Base-by-base conservation (phyloP, 1,140 invertebrate species). In the Dendroctonus ponderosae region DNA sequence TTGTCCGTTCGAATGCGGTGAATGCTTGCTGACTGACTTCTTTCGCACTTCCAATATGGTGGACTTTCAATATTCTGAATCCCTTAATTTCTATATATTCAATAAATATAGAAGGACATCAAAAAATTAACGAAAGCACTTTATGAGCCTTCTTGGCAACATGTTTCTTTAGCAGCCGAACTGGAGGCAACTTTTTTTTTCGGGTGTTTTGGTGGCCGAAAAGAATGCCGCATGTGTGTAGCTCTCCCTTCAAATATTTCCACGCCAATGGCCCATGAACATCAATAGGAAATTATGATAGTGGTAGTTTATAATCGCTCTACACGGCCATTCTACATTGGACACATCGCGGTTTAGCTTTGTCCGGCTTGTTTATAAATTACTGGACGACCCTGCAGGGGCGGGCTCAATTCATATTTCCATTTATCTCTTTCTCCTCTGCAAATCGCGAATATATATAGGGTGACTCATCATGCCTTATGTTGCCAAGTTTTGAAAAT, bases 241-340 rank as follows among this genome's bases (percentile, higher is more conserved):
- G 26, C 26, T 52, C 15, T 15, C 15, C 50, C 9, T 46, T 12
- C 44, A 46, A 46, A 46, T 26, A 26, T 52, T n/a, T 52, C 50
- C 69, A 71, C 72, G 70, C 72, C 72, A 74, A 68, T 74, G 70
- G 46, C 53, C 63, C 69, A 70, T 72, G 72, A 72, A 74, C 71
- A 74, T 74, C 72, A 72, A 74, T 74, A 69, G 65, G 67, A 59
- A 75, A 73, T 75, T 75, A 75, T 75, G 73, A 72, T 71, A 71
- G 64, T 67, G 58, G 67, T 60, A 58, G 67, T 70, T 62, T 68
- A 74, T 74, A 74, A 73, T 73, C 73, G 70, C 70, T 75, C 68
- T 71, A 67, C 70, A 68, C 66, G 62, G 68, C 68, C 66, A 71
- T 73, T 73, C 71, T 73, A 71, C 70, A 70, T 71, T 70, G 68